Percentiles rank a stretch among this genome's conserved stretches.
Conservation (phyloP, 2,797 vertebrate genomes). For the Dryobates pubescens region DNA sequence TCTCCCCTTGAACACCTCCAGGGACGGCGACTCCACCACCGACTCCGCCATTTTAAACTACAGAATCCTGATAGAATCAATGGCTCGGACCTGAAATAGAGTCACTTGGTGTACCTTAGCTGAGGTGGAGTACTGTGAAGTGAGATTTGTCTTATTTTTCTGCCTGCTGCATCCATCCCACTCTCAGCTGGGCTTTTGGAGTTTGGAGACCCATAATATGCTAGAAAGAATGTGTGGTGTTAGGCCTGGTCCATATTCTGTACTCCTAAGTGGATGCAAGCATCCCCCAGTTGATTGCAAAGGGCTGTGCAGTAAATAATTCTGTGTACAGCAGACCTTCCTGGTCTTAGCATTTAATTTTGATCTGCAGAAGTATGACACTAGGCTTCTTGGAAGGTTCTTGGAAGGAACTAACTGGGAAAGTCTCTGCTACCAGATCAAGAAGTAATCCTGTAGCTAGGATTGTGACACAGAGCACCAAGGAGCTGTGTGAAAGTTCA, state of each 20-base stretch:
- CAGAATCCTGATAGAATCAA: background rate
- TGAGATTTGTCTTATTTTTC: background rate
- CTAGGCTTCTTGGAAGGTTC: background rate
- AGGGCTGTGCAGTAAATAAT: background rate
- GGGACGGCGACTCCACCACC: too few species aligned
- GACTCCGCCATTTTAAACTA: background rate
- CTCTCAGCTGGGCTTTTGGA: background rate
- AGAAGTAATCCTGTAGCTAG: background rate
- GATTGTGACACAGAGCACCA: rapidly evolving
- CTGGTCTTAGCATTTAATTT: background rate
- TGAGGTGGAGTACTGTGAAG: background rate
- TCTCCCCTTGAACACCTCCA: too few species aligned
- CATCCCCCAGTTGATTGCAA: background rate
- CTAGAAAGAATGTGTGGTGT: background rate
- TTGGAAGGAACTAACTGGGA: too few species aligned
- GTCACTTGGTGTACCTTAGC: background rate
- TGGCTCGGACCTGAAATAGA: background rate
- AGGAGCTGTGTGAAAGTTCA: background rate
- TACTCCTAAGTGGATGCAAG: background rate
- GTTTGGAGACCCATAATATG: background rate
- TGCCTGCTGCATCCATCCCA: background rate
- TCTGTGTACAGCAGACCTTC: background rate
- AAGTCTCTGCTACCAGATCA: background rate
- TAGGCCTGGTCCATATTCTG: background rate
- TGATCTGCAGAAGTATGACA: background rate